Conservation (phyloP, 2,113 vertebrate genomes). For the Heptranchias perlo region DNA sequence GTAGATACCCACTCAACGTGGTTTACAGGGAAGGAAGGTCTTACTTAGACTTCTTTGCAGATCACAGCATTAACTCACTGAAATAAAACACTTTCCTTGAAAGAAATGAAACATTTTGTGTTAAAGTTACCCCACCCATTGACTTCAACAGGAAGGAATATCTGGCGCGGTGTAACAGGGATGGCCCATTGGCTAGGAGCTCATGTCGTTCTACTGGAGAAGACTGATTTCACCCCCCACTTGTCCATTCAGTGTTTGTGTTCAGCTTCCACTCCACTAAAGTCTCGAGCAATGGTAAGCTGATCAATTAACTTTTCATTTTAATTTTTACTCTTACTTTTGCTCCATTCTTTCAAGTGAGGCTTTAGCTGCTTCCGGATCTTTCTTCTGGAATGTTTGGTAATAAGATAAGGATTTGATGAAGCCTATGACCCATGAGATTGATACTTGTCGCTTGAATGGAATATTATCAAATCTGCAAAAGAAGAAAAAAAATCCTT, state of each 20-base stretch:
- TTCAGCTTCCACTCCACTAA: no score
- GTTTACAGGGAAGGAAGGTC: background rate
- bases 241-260: no score
- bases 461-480: constrained; percentile 59
- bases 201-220: background rate
- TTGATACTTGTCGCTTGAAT: constrained; percentile 48
- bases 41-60: no score
- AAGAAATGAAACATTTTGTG: no score
- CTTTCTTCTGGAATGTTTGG: constrained; percentile 53
- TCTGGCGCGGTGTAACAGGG: no score
- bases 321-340: constrained; percentile 52
- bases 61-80: no score
- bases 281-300: background rate
- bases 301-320: background rate
- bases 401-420: constrained; percentile 64
- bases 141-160: background rate
- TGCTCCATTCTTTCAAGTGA: constrained; percentile 58
- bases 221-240: background rate
- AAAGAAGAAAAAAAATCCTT: background rate
- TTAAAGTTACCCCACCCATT: no score
- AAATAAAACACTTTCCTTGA: no score
- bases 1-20: background rate
- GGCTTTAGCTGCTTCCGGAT: constrained; percentile 56
- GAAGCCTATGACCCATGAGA: constrained; percentile 61
- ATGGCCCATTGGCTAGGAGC: no score